phyloP scores from a whole-genome alignment of 2,113 vertebrate genomes.

The Sorex araneus region DNA sequence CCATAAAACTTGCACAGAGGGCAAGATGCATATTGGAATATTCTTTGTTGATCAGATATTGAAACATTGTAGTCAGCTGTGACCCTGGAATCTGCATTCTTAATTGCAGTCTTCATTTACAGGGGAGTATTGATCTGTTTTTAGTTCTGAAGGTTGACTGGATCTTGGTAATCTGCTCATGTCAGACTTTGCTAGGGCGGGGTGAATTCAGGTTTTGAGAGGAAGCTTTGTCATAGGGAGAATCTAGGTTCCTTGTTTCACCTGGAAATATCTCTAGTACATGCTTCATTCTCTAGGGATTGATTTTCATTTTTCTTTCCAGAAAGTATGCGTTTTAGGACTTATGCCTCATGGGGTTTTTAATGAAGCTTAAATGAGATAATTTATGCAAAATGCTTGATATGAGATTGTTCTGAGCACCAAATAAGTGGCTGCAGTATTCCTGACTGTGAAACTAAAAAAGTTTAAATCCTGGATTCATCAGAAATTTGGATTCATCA shows the following conservation, averaged over 20 bases:
- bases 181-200: background rate
- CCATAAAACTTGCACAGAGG: slow-evolving; percentile 52
- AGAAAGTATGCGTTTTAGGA: background rate
- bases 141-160: slow-evolving; percentile 58
- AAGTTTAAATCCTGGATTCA: background rate
- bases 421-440: background rate
- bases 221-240: background rate
- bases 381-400: background rate
- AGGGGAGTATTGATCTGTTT: slow-evolving; percentile 44
- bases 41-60: slow-evolving; percentile 21
- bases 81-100: slow-evolving; percentile 63
- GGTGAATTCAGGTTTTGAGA: slow-evolving; percentile 12
- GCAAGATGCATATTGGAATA: slow-evolving; percentile 3
- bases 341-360: background rate
- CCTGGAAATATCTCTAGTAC: background rate
- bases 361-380: background rate
- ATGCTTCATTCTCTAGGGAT: background rate
- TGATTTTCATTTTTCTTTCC: background rate
- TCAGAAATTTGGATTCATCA: slow-evolving; percentile 11
- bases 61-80: background rate
- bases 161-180: background rate
- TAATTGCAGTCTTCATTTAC: slow-evolving; percentile 61
- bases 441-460: slow-evolving; percentile 20
- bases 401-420: background rate
- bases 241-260: background rate